Percentiles rank a stretch among this genome's conserved stretches.
These are phyloP conservation scores for Phyllotreta striolata DNA, from an alignment of 2,888 invertebrate genomes.

Conservation along the genomic window DNA sequence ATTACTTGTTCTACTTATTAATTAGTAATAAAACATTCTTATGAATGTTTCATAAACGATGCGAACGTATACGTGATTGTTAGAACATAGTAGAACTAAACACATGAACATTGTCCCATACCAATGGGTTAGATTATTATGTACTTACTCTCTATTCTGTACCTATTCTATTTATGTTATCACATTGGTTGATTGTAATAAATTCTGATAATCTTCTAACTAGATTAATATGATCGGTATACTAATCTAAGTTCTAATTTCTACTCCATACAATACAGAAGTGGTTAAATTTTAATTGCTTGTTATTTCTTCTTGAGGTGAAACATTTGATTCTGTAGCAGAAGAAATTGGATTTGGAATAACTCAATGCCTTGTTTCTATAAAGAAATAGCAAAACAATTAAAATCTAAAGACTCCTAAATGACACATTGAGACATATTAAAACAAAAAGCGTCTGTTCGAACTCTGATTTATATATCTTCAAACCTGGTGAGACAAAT, in stretches of 20 bases:
- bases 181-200: background rate
- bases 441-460: conserved; percentile 43
- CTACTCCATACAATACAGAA: conserved; percentile 2
- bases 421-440: conserved; percentile 21
- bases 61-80: conserved; percentile 10
- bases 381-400: background rate
- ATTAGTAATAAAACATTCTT: too few species aligned
- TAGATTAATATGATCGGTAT: conserved; percentile 7
- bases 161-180: conserved; percentile 3
- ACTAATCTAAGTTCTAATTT: conserved; percentile 7
- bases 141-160: conserved; percentile 6
- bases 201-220: conserved; percentile 3
- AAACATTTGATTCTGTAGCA: too few species aligned
- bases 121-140: background rate
- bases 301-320: too few species aligned
- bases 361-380: too few species aligned
- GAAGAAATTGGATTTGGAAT: too few species aligned
- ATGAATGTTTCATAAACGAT: conserved; percentile 3
- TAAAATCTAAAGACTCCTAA: conserved; percentile 5
- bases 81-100: conserved; percentile 4
- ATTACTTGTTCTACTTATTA: too few species aligned
- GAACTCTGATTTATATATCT: conserved; percentile 36
- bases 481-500: conserved; percentile 48
- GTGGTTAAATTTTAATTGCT: background rate
- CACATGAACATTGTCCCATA: conserved; percentile 1